Evolutionary conservation across 2,113 vertebrate genomes (phyloP), one percentile per base, ranked within the genome.

Genomic region (Ageneiosus marmoratus): DNA sequence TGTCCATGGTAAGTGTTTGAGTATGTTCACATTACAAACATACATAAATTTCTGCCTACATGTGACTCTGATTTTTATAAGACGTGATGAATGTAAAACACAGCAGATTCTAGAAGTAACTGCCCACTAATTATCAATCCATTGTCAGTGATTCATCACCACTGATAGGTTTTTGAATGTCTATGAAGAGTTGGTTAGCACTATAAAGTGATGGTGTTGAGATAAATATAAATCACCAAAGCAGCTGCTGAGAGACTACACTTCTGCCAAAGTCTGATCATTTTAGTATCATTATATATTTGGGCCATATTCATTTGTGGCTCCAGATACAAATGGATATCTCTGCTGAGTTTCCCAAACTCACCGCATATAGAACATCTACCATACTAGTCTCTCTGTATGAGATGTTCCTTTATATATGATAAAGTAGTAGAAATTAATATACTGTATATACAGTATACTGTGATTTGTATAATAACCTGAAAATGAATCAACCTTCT

Each of bases 1-100:
- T 85, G 73, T 48, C 85, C 50, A 83, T 72, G 73, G 84, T 83
- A 89, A 83, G 53, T 18, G 84, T 86, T 74, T 82, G 70, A 75
- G 82, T 85, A 83, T 44, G 62, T 48, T 65, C 77, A 79, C 44
- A 50, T 63, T 79, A 79, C 56, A 63, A n/a, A 5, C 37, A 5
- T 41, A 22, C 1, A 24, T 44, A 32, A 22, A 41, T 12, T 62
- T 62, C 6, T n/a, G 37, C 69, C 44, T 41, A 18, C 24, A 56
- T 56, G 32, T 55, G 34, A 29, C 18, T 76, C 50, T 18, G 15
- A 32, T 75, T 75, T 51, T 29, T 10, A 29, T 13, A 41, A 41
- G 5, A 41, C 37, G 37, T 41, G 37, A 41, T 70, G 37, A 72
- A 72, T 3, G 4, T n/a, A 27, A 48, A 72, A 69, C 67, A 69